Evolutionary conservation across 2,797 vertebrate genomes (phyloP).

Genomic region (Notoglanidium macrostoma): DNA sequence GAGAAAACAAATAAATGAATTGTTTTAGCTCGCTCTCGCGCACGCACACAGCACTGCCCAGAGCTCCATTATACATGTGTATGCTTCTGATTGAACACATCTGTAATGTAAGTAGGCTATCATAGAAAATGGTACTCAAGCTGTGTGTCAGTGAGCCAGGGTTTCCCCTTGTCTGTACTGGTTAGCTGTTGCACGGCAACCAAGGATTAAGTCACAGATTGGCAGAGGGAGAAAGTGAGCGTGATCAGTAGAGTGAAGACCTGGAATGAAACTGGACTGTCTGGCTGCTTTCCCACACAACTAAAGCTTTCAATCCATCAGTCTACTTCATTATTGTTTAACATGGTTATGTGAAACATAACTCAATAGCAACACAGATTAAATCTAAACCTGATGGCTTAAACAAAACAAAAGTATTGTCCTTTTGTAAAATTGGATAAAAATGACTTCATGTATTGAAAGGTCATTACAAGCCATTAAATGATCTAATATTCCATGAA

Average conservation of each 20-base stretch:
- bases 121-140: not conserved
- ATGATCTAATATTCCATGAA: not conserved
- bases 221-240: constrained; percentile 36
- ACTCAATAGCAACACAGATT: not conserved
- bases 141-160: constrained; percentile 29
- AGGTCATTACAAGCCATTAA: not conserved
- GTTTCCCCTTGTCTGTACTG: constrained; percentile 48
- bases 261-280: constrained; percentile 21
- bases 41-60: constrained; percentile 7
- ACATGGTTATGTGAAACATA: not conserved
- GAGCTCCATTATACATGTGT: constrained; percentile 11
- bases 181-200: constrained; percentile 60
- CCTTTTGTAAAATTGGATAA: not conserved
- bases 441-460: not conserved
- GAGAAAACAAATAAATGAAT: not conserved
- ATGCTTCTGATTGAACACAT: constrained; percentile 22
- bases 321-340: not conserved
- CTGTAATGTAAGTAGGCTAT: constrained; percentile 29
- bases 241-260: constrained; percentile 8
- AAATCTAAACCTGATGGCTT: not conserved
- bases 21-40: not conserved
- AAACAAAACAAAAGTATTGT: not conserved
- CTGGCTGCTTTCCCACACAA: constrained; percentile 18
- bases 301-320: not conserved
- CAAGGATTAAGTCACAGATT: constrained; percentile 40